Conservation (phyloP, 2,113 vertebrate species). For the Macroglossus sobrinus region DNA sequence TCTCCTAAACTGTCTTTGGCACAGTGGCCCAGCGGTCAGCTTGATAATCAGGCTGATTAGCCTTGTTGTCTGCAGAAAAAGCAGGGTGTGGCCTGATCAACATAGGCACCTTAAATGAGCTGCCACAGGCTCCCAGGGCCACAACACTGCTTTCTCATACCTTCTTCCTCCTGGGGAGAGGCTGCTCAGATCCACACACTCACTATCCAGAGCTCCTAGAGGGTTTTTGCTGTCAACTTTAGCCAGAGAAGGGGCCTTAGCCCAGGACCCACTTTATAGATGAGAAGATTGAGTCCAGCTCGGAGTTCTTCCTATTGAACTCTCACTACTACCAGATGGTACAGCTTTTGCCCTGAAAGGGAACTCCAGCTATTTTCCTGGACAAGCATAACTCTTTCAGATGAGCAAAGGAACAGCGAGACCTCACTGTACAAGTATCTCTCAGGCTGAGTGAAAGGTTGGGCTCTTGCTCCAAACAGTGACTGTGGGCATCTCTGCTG, state of each 20-base stretch:
- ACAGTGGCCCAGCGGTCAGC: constrained; percentile 87
- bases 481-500: neutral
- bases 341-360: neutral
- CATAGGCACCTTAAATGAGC: too few relatives aligned
- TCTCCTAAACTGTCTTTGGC: constrained; percentile 81
- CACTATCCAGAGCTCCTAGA: accelerated
- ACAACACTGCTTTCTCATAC: neutral
- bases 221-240: neutral
- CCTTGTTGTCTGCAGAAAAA: constrained; percentile 46
- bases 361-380: neutral
- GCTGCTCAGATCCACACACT: neutral
- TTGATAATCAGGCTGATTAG: constrained; percentile 85
- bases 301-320: neutral
- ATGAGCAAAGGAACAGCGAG: neutral
- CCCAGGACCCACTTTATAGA: neutral
- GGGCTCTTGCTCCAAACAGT: accelerated
- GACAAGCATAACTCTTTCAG: accelerated
- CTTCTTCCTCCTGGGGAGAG: neutral
- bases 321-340: neutral
- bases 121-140: too few relatives aligned
- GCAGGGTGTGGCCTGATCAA: neutral
- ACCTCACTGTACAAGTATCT: too few relatives aligned
- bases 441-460: neutral
- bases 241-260: neutral
- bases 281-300: neutral